Evolutionary conservation across 2,113 vertebrate genomes (phyloP), one percentile per base, ranked within the genome.

Genomic region (Anoura caudifer): DNA sequence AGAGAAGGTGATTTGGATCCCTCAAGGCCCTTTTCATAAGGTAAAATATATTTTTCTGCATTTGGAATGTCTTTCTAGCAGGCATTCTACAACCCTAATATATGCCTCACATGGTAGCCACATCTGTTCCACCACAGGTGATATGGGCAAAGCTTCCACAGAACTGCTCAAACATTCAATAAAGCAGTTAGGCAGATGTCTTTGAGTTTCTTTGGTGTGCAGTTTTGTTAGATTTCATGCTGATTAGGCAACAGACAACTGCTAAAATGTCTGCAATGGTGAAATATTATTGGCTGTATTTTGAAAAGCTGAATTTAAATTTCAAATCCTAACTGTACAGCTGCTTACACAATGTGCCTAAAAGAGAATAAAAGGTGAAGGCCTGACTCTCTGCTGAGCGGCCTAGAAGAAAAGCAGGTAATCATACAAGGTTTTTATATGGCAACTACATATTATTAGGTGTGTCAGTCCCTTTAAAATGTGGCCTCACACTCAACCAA

Each of bases 121-220:
- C 97, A 98, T 98, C 97, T 98, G 97, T 96, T 96, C 94, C 70
- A 61, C 94, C 96, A 96, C 88, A 98, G 97, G 97, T 97, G 94
- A 95, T 65, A 82, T 8, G 28, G 61, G 54, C 36, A 94, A 61
- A 93, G 56, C 52, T 94, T 88, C 93, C 41, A 17, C 0, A 5
- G 79, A 97, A 96, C 80, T 87, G 82, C 95, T 96, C 63, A 87
- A 87, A 91, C 22, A 69, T 81, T 94, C 91, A 79, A 92, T 97
- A 96, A 97, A 94, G 82, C 95, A 77, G 97, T 93, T 89, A 96
- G 96, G 93, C 95, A 98, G 96, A 96, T 97, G 93, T 96, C 95
- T 96, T 69, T 89, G 93, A 70, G 69, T 95, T 97, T 95, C 95
- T 96, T 83, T 83, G 33, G 63, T 95, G 91, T 76, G 81, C 63